phyloP scores from a whole-genome alignment of 2,888 invertebrate species.

The Amiota minor region DNA sequence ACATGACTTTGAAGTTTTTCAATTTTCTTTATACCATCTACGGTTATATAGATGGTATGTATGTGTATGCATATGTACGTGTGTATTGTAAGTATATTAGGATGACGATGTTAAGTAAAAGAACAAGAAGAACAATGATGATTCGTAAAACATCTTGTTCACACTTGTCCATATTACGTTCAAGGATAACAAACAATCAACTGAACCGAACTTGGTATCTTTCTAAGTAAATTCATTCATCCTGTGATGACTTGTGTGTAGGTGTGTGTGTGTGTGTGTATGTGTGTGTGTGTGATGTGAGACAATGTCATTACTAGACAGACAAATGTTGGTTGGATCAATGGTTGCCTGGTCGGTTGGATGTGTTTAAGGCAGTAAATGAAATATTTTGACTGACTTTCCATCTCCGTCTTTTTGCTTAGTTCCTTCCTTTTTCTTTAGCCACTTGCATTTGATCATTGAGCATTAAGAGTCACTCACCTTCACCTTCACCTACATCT shows the following conservation, averaged over 20 bases:
- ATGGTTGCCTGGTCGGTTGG: not conserved
- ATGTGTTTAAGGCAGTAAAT: constrained; percentile 21
- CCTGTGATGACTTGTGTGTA: no score
- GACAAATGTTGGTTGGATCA: not conserved
- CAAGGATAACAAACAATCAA: constrained; percentile 23
- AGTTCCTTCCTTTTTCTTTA: no score
- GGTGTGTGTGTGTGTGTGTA: not conserved
- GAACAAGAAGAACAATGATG: constrained; percentile 30
- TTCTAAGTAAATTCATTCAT: no score
- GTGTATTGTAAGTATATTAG: constrained; percentile 34
- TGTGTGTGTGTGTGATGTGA: not conserved
- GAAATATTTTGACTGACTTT: constrained; percentile 21
- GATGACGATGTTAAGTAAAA: constrained; percentile 59
- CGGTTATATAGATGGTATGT: constrained; percentile 31
- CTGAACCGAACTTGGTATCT: not conserved
- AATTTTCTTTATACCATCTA: not conserved
- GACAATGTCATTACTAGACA: constrained; percentile 23
- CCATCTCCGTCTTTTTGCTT: no score
- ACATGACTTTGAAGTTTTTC: constrained; percentile 58
- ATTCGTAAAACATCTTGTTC: constrained; percentile 72
- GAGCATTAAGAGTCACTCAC: constrained; percentile 45
- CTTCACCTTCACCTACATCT: not conserved
- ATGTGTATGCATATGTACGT: constrained; percentile 43
- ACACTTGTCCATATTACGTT: constrained; percentile 62
- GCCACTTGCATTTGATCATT: constrained; percentile 34